A percentile compares a stretch with the other conserved stretches of the same genome.
Evolutionary conservation across 2,888 invertebrate species (phyloP).

Genomic region (Ommatoiulus sabulosus): DNA sequence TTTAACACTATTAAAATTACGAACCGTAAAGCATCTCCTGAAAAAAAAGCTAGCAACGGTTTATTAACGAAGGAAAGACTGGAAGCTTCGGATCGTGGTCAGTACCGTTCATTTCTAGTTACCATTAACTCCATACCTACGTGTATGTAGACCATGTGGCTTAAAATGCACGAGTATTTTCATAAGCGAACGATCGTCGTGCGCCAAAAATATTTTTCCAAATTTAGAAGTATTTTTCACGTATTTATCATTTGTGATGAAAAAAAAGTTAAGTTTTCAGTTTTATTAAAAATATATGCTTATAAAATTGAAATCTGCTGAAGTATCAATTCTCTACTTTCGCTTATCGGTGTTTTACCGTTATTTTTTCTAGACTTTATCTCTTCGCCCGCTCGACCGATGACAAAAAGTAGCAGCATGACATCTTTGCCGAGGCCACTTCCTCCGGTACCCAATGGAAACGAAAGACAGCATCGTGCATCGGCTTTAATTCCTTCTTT

Average conservation of each 20-base stretch:
- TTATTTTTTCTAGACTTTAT: background rate
- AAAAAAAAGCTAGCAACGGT: background rate
- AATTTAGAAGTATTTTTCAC: too few relatives aligned
- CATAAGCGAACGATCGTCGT: too few relatives aligned
- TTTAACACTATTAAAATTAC: background rate
- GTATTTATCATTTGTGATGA: too few relatives aligned
- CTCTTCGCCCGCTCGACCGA: background rate
- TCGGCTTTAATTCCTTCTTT: background rate
- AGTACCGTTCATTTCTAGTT: background rate
- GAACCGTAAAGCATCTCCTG: background rate
- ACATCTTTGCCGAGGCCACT: background rate
- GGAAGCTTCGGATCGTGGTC: background rate
- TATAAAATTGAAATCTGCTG: too few relatives aligned
- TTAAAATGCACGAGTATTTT: too few relatives aligned
- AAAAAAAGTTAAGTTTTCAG: too few relatives aligned
- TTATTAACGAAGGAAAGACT: background rate
- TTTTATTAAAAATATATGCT: too few relatives aligned
- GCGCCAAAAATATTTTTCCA: too few relatives aligned
- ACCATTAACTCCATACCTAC: too few relatives aligned
- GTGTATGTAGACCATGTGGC: too few relatives aligned
- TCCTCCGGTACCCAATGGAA: background rate
- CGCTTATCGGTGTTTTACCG: too few relatives aligned
- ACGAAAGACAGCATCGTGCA: background rate
- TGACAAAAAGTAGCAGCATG: conserved; percentile 41
- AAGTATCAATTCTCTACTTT: too few relatives aligned